A percentile compares a stretch with the other conserved stretches of the same genome.
phyloP scores from a whole-genome alignment of 2,888 invertebrate species.

The Molorchus minor region DNA sequence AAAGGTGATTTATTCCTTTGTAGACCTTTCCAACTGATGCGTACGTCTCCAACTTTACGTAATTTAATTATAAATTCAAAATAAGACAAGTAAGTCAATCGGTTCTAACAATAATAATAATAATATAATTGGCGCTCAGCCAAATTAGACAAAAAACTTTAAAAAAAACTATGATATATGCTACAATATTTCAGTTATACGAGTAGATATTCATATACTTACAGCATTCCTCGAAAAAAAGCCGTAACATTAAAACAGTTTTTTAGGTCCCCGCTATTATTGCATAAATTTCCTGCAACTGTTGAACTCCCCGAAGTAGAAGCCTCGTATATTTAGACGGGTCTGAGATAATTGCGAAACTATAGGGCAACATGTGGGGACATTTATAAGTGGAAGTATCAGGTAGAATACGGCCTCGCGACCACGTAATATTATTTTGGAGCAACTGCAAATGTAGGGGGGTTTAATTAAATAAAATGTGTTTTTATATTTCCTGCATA shows the following conservation, averaged over 20 bases:
- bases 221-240: too few species aligned
- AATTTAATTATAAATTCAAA: too few species aligned
- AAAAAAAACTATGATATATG: too few species aligned
- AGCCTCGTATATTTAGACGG: slow-evolving; percentile 49
- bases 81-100: too few species aligned
- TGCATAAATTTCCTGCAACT: slow-evolving; percentile 11
- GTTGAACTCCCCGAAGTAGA: slow-evolving; percentile 35
- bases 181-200: not conserved
- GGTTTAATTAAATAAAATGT: slow-evolving; percentile 59
- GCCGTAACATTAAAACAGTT: not conserved
- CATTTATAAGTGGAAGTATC: slow-evolving; percentile 58
- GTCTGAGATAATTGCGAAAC: slow-evolving; percentile 63
- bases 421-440: slow-evolving; percentile 51
- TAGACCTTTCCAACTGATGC: too few species aligned
- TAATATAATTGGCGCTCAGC: too few species aligned
- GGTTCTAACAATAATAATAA: too few species aligned
- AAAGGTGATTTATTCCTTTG: slow-evolving; percentile 35
- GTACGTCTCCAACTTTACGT: too few species aligned
- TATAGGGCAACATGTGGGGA: slow-evolving; percentile 63
- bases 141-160: too few species aligned
- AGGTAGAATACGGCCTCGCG: slow-evolving; percentile 52
- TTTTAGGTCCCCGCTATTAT: not conserved
- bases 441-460: slow-evolving; percentile 56
- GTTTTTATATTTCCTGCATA: slow-evolving; percentile 55
- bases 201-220: not conserved